Base-by-base conservation (phyloP, 2,797 vertebrate genomes). In the Syndactyla subalaris region DNA sequence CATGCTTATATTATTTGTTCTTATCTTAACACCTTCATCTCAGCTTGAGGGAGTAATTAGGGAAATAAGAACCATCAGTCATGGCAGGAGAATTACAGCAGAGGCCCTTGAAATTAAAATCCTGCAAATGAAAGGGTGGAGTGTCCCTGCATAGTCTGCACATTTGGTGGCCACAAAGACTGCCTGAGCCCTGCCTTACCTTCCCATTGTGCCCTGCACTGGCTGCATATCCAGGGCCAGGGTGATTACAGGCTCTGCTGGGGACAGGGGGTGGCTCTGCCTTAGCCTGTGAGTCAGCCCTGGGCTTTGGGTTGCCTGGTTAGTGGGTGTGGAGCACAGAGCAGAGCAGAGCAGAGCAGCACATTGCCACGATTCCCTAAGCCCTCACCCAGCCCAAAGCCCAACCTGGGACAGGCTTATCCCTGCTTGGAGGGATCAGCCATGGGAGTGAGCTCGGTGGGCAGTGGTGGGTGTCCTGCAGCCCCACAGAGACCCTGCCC, bases 21-120 rank as follows among this genome's bases (percentile, higher is more conserved):
- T 92, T 94, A 89, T 91, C 83, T 83, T 73, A 85, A 80, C 78
- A 91, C 84, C 90, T 92, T 92, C 75, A 67, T 76, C 93, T 92
- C 68, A 68, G 49, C 78, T 92, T 43, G n/a, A 65, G 46, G 51
- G 91, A 85, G 58, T 72, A 75, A 94, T 93, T 92, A 94, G 58
- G 68, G 78, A 74, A 79, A 30, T 38, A 65, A 85, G 86, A 95
- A n/a, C n/a, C 75, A 68, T 92, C 85, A 89, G 79, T 89, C 82
- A 89, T 5, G 6, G 39, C 65, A n/a, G 24, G 16, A 72, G 78
- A 71, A 68, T 75, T 89, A 58, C n/a, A 89, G 58, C 89, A 92
- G 65, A 94, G 29, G 23, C 30, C 59, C 84, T 51, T 68, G 62
- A 74, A 83, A 85, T 75, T 75, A 66, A 89, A 91, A 78, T 45